Percentiles rank a stretch among this genome's conserved stretches.
Evolutionary conservation across 2,888 invertebrate species (phyloP).

Genomic region (Zaprionus obscuricornis): DNA sequence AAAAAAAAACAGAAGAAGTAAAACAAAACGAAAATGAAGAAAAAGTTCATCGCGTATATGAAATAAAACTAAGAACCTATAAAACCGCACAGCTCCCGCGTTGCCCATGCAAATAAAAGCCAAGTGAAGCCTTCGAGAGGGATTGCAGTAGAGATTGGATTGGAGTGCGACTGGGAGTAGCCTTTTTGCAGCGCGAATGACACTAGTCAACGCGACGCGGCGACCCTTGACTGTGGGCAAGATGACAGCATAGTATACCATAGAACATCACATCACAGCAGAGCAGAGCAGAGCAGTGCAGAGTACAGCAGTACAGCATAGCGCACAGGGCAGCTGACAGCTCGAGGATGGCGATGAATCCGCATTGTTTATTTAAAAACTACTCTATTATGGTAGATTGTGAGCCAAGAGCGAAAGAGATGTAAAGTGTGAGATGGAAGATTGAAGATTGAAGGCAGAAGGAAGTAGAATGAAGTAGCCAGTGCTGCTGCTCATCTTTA

Average conservation of each 20-base stretch:
- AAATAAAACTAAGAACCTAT: constrained; percentile 63
- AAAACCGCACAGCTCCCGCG: constrained; percentile 59
- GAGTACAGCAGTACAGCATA: constrained; percentile 9
- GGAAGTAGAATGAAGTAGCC: background rate
- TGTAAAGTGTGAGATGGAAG: constrained; percentile 21
- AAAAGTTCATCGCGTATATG: constrained; percentile 43
- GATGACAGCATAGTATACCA: constrained; percentile 28
- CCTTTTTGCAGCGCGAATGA: constrained; percentile 31
- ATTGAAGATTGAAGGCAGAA: constrained; percentile 4
- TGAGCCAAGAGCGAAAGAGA: too few relatives aligned
- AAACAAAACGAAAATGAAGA: background rate
- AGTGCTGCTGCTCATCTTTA: constrained; percentile 48
- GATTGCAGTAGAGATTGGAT: constrained; percentile 4
- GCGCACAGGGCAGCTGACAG: constrained; percentile 20
- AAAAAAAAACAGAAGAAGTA: background rate
- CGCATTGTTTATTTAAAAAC: constrained; percentile 71
- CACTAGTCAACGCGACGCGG: constrained; percentile 44
- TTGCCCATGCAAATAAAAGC: constrained; percentile 55
- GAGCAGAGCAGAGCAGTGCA: too few relatives aligned
- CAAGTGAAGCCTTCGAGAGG: constrained; percentile 23
- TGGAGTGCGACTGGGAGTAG: constrained; percentile 26
- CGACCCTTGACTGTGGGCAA: constrained; percentile 51
- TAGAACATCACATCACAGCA: too few relatives aligned
- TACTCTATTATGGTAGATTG: constrained; percentile 68
- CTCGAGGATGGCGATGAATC: constrained; percentile 44